Base-by-base conservation (phyloP, 2,113 vertebrate genomes). In the Gasterosteus nipponicus region DNA sequence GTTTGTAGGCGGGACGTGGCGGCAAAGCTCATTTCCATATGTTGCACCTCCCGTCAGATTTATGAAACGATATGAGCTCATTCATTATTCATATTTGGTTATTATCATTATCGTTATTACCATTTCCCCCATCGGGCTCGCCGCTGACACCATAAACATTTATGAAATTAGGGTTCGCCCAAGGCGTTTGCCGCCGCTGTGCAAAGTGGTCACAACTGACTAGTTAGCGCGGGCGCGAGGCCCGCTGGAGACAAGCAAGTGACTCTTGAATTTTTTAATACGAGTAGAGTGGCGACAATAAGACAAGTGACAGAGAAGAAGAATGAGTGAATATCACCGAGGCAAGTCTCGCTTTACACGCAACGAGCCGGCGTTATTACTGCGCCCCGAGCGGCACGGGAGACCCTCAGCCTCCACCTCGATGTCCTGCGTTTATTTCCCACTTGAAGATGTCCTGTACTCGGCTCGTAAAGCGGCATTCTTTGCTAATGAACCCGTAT, bases 171-270 rank as follows among this genome's bases (percentile, higher is more conserved):
- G 83, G 78, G 75, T 89, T 92, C 66, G 76, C 90, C 86, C 80
- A 85, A 78, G 87, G 90, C 86, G 3, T 73, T 71, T 81, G 53
- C 53, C 77, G 89, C 90, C 46, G 77, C 87, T 86, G 87, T 79
- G 91, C 87, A 89, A 91, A 92, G 89, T 91, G 93, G 90, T 92
- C 92, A 92, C 92, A 91, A 90, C 56, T 92, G 91, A 92, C 91
- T 92, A 87, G 93, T 92, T 93, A 92, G 87, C 87, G 81, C 72
- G 33, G 87, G 88, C 89, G 75, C 62, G 76, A 72, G 68, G 85
- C 85, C 73, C 87, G 74, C 89, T 79, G 80, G 85, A 91, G 90
- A 92, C 87, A 86, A 85, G 82, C 86, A 88, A 90, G 86, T 93
- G 93, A 93, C 91, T 90, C 83, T 83, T 91, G 83, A 90, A 92